Base-by-base conservation (phyloP, 2,797 vertebrate genomes). In the Cyclura pinguis region DNA sequence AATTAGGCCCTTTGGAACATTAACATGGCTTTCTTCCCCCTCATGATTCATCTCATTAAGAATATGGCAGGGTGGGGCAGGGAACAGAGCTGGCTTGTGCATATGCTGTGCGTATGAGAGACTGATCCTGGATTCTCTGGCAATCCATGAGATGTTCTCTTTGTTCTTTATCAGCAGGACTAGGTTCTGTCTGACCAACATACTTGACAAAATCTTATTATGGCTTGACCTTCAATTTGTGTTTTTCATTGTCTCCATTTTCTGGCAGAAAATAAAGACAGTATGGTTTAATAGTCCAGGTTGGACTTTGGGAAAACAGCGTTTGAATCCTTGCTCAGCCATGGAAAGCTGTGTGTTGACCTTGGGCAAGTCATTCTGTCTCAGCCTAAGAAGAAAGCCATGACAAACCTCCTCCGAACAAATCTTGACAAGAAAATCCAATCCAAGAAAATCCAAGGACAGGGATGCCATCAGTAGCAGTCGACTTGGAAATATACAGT, bases 1-100 rank as follows among this genome's bases (percentile, higher is more conserved):
- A 99, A 99, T 99, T 98, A 99, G 98, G 97, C 98, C 98, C 98
- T 94, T 98, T 97, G 98, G 98, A 99, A 98, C 97, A 98, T 98
- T 98, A 98, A 98, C 95, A 96, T 91, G 95, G 95, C 96, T 98
- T 97, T 98, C 96, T 97, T 96, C 97, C 96, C 97, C 96, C 88
- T 97, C 94, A 93, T 98, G 97, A 98, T 98, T 98, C 97, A 98
- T 98, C 98, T 98, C 97, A 98, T 99, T 98, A 98, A 97, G 96
- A 97, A 98, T 97, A 96, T 97, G 93, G 92, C 32, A 77, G 50
- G 80, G 59, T 47, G 81, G 73, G 85, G 59, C 27, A 97, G 97
- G 98, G 97, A 91, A 73, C 16, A 52, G 10, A 76, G 72, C 14
- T 97, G 93, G 88, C 97, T 98, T 98, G 97, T 98, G 97, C 95